Evolutionary conservation across 2,797 vertebrate species (phyloP).

Genomic region (Mallotus villosus): DNA sequence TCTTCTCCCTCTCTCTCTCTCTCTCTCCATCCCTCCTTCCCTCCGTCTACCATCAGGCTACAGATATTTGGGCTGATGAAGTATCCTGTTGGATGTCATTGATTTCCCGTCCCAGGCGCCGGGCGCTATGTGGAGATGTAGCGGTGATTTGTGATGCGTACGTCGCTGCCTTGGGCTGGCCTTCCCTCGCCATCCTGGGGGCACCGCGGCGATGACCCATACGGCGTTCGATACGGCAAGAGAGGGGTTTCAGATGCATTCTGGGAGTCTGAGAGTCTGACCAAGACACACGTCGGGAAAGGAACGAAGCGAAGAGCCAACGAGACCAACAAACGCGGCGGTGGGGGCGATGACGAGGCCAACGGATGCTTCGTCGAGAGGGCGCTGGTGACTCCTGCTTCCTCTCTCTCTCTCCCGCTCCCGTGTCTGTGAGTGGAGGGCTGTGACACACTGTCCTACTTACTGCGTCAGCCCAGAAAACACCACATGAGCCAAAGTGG

Average conservation of each 20-base stretch:
- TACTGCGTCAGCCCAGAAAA: conserved; percentile 46
- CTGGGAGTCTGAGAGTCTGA: background rate
- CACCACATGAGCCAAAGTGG: conserved; percentile 44
- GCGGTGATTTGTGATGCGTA: conserved; percentile 68
- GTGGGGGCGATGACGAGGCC: background rate
- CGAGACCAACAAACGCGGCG: too few relatives aligned
- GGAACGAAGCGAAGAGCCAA: background rate
- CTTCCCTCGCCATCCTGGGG: conserved; percentile 17
- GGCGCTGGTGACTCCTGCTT: background rate
- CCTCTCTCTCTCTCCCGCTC: background rate
- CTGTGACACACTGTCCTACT: conserved; percentile 65
- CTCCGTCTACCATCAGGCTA: conserved; percentile 48
- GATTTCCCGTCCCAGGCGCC: conserved; percentile 66
- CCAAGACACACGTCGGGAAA: background rate
- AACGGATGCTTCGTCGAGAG: background rate
- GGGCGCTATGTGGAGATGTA: conserved; percentile 51
- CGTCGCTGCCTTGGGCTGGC: conserved; percentile 37
- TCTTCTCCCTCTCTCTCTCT: background rate
- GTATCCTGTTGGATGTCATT: conserved; percentile 64
- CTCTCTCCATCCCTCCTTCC: conserved; percentile 41
- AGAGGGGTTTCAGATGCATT: too few relatives aligned
- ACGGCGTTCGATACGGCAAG: too few relatives aligned
- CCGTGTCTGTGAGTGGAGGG: background rate
- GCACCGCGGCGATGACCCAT: too few relatives aligned
- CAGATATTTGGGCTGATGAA: conserved; percentile 71